Evolutionary conservation across 2,888 invertebrate genomes (phyloP).

Genomic region (Trachelus troglodyta): DNA sequence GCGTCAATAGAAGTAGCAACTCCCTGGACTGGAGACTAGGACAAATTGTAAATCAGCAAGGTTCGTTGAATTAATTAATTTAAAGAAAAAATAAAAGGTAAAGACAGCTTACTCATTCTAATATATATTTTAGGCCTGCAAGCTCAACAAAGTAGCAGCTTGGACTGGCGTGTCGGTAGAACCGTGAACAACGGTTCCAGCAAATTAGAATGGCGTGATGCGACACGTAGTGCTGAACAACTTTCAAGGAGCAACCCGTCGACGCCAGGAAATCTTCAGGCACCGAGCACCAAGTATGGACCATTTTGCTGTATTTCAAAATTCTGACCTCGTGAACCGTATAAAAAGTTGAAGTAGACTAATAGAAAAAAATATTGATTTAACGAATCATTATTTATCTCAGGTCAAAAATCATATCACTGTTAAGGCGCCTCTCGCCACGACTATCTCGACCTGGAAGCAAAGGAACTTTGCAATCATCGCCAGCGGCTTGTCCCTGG

Average conservation of each 20-base stretch:
- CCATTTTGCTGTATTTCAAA: neutral
- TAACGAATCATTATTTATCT: slow-evolving; percentile 4
- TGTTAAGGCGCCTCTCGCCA: slow-evolving; percentile 58
- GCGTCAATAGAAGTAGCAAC: slow-evolving; percentile 58
- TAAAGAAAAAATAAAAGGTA: neutral
- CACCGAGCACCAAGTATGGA: slow-evolving; percentile 56
- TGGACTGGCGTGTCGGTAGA: slow-evolving; percentile 59
- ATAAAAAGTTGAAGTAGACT: slow-evolving; percentile 8
- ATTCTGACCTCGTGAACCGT: neutral
- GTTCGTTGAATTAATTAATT: slow-evolving; percentile 26
- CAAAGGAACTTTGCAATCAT: slow-evolving; percentile 53
- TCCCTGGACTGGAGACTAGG: slow-evolving; percentile 57
- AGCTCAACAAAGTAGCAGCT: slow-evolving; percentile 56
- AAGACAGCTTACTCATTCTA: neutral
- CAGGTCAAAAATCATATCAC: slow-evolving; percentile 60
- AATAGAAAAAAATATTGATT: slow-evolving; percentile 3
- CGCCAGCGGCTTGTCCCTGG: slow-evolving; percentile 60
- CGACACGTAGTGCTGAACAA: slow-evolving; percentile 59
- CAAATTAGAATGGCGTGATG: slow-evolving; percentile 50
- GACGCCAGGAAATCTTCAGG: slow-evolving; percentile 49
- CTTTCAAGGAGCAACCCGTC: slow-evolving; percentile 53
- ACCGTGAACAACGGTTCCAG: slow-evolving; percentile 45
- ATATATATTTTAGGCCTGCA: slow-evolving; percentile 42
- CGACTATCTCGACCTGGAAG: slow-evolving; percentile 54
- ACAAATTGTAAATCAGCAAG: slow-evolving; percentile 45